Evolutionary conservation across 2,113 vertebrate genomes (phyloP).

Genomic region (Pipa parva): DNA sequence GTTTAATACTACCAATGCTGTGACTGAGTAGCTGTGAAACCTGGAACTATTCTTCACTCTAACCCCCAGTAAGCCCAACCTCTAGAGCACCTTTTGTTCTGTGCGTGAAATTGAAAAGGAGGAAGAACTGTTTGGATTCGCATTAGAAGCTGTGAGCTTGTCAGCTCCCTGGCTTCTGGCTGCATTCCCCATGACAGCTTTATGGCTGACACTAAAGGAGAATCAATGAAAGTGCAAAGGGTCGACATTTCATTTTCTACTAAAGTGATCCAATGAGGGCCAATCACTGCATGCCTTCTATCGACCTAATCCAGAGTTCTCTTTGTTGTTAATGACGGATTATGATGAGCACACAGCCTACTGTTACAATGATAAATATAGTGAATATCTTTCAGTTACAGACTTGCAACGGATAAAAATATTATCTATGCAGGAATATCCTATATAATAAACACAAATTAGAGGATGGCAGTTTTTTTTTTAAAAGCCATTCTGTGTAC

Average conservation of each 20-base stretch:
- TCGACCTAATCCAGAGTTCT: slow-evolving; percentile 55
- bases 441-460: too few species aligned
- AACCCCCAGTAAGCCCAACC: not conserved
- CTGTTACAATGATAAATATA: not conserved
- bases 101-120: not conserved
- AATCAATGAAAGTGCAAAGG: slow-evolving; percentile 72
- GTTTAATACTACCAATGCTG: not conserved
- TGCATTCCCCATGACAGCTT: slow-evolving; percentile 66
- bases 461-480: too few species aligned
- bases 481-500: too few species aligned
- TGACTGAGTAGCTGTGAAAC: not conserved
- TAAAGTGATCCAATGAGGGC: slow-evolving; percentile 72
- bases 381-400: not conserved
- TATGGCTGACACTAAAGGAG: slow-evolving; percentile 65
- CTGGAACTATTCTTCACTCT: not conserved
- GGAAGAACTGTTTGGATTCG: slow-evolving; percentile 45
- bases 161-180: slow-evolving; percentile 63
- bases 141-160: slow-evolving; percentile 40
- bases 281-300: slow-evolving; percentile 67
- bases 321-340: not conserved
- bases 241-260: slow-evolving; percentile 79
- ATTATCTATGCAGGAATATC: too few species aligned
- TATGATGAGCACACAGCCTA: not conserved
- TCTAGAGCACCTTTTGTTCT: not conserved
- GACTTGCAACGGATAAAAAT: too few species aligned